Evolutionary conservation across 2,797 vertebrate species (phyloP), one percentile per base, ranked within the genome.

Genomic region (Cyprinodon diabolis): DNA sequence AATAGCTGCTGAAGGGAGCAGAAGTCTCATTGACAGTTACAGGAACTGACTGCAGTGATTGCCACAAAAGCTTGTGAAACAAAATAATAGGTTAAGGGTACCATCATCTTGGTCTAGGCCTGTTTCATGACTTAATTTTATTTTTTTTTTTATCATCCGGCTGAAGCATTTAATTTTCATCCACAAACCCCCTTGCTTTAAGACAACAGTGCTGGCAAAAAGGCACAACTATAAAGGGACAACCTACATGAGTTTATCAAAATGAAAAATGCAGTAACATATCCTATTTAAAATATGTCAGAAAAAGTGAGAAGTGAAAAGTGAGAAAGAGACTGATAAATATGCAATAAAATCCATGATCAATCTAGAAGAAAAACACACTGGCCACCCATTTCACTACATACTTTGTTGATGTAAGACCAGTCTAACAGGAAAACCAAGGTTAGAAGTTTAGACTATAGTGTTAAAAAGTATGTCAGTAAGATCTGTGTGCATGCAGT

Each of bases 331-430:
- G 43, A 23, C 40, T 63, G 40, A 65, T 45, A 45, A 2, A n/a
- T 12, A 43, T 19, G 30, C 30, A 30, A 30, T 30, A 62, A 62
- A n/a, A 65, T 7, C 40, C 37, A 65, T 13, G 1, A 65, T 23
- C 37, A 5, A 43, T 45, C 12, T 9, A 65, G 21, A 3, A 12
- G 1, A n/a, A 43, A 45, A 60, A 62, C 37, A 60, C 58, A 40
- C 4, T 37, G 68, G 65, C 88, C 84, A 92, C 82, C 85, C 84
- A 90, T 71, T 91, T 93, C 83, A 80, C 77, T 10, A 63, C n/a
- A 63, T 21, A 13, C 68, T 71, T 75, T 77, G 71, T 75, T 78
- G 83, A 87, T 84, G 84, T 71, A 77, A 83, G 79, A 89, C 79
- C 68, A 86, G 84, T 84, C 47, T 74, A 85, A 84, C 81, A 81